These are phyloP conservation scores for Drosophila rubida DNA, from an alignment of 2,888 invertebrate species.

Conservation along the genomic window DNA sequence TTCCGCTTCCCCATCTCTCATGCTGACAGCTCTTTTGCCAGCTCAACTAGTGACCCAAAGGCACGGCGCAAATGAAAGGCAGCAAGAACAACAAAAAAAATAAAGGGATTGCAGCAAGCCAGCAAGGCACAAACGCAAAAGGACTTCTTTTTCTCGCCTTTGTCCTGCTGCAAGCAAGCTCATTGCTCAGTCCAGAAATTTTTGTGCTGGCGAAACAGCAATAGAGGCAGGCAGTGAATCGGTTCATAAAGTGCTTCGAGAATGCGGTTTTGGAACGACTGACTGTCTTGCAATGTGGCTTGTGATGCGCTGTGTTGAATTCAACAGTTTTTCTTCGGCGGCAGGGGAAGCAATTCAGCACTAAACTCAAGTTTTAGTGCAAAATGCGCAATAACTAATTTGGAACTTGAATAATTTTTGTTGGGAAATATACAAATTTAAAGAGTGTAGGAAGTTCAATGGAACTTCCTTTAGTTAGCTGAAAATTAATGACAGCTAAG, in stretches of 20 bases:
- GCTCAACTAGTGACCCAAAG: slow-evolving; percentile 35
- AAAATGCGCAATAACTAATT: no score
- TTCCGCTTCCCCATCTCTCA: no score
- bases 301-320: not conserved
- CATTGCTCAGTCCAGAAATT: not conserved
- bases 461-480: no score
- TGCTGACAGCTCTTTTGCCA: slow-evolving; percentile 39
- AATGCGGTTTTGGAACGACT: not conserved
- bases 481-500: no score
- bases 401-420: no score
- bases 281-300: not conserved
- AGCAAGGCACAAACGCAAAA: not conserved
- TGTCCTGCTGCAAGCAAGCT: not conserved
- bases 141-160: not conserved
- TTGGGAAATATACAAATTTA: no score
- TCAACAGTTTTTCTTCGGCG: not conserved
- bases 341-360: no score
- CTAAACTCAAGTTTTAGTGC: no score
- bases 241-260: not conserved
- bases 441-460: no score
- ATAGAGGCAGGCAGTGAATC: not conserved
- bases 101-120: slow-evolving; percentile 2
- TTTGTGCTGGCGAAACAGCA: not conserved
- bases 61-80: slow-evolving; percentile 10
- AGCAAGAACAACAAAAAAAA: not conserved